Evolutionary conservation across 2,888 invertebrate genomes (phyloP).

Genomic region (Mimumesa dahlbomi): DNA sequence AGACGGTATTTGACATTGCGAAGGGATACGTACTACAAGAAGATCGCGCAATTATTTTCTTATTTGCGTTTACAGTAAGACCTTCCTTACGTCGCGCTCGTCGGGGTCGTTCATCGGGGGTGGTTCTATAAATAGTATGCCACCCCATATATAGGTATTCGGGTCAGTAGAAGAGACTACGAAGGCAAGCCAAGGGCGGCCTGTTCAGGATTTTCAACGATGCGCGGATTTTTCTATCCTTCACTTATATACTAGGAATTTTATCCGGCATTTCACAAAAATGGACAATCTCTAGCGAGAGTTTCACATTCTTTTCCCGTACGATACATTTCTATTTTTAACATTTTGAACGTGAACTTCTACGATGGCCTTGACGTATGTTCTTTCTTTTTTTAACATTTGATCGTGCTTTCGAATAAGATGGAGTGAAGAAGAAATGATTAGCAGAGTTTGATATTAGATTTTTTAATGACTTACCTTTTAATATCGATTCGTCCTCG

Average conservation of each 20-base stretch:
- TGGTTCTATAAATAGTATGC: slow-evolving; percentile 73
- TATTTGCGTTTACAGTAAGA: slow-evolving; percentile 32
- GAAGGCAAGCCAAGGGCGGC: slow-evolving; percentile 70
- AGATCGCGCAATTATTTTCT: slow-evolving; percentile 30
- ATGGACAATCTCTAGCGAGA: slow-evolving; percentile 1
- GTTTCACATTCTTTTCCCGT: not conserved
- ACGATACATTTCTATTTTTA: too few species aligned
- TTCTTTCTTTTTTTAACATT: too few species aligned
- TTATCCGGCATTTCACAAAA: too few species aligned
- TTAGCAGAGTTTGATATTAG: too few species aligned
- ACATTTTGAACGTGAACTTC: too few species aligned
- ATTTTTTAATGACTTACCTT: too few species aligned
- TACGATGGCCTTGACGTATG: too few species aligned
- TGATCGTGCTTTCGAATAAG: too few species aligned
- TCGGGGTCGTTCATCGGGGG: slow-evolving; percentile 68
- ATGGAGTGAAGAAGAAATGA: too few species aligned
- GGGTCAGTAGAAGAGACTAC: slow-evolving; percentile 69
- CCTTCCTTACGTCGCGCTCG: slow-evolving; percentile 51
- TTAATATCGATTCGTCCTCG: too few species aligned
- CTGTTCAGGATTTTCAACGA: slow-evolving; percentile 46
- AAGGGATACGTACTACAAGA: not conserved
- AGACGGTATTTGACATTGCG: not conserved
- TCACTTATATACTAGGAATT: too few species aligned
- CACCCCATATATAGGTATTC: slow-evolving; percentile 70
- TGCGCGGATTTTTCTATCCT: slow-evolving; percentile 26